Conservation (phyloP, 2,888 invertebrate species). For the Drosophila anomalata region DNA sequence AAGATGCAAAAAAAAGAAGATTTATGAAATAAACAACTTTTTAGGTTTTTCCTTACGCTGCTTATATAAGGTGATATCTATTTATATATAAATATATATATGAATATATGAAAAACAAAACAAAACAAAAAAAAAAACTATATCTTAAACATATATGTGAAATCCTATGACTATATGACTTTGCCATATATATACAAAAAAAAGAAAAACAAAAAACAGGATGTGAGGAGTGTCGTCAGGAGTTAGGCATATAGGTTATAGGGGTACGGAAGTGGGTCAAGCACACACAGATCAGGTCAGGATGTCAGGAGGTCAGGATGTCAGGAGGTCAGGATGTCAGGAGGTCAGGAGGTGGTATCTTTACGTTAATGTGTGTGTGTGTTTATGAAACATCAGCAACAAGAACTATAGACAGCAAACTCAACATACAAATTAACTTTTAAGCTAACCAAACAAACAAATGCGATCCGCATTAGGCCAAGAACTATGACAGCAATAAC, state of each 20-base stretch:
- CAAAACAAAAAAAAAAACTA: constrained; percentile 29
- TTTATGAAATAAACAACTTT: constrained; percentile 48
- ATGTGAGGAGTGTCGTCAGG: constrained; percentile 9
- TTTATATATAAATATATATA: constrained; percentile 54
- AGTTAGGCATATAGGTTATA: constrained; percentile 16
- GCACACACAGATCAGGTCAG: constrained; percentile 1
- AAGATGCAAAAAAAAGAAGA: not conserved
- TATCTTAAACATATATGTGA: constrained; percentile 70
- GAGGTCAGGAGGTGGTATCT: not conserved
- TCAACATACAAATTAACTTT: constrained; percentile 60
- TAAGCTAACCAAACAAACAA: constrained; percentile 59
- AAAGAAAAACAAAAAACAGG: constrained; percentile 8
- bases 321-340: constrained; percentile 6
- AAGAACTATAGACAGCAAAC: constrained; percentile 30
- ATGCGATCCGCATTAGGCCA: constrained; percentile 52
- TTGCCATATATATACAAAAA: constrained; percentile 63
- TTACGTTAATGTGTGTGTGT: constrained; percentile 16
- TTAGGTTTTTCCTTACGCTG: constrained; percentile 76
- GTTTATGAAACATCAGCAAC: constrained; percentile 15
- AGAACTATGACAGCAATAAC: constrained; percentile 45
- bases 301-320: constrained; percentile 12
- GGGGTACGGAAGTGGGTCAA: constrained; percentile 1
- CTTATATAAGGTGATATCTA: constrained; percentile 77
- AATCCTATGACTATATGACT: constrained; percentile 76
- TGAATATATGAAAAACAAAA: constrained; percentile 34